Evolutionary conservation across 2,888 invertebrate genomes (phyloP).

Genomic region (Cyrtodaria siliqua): DNA sequence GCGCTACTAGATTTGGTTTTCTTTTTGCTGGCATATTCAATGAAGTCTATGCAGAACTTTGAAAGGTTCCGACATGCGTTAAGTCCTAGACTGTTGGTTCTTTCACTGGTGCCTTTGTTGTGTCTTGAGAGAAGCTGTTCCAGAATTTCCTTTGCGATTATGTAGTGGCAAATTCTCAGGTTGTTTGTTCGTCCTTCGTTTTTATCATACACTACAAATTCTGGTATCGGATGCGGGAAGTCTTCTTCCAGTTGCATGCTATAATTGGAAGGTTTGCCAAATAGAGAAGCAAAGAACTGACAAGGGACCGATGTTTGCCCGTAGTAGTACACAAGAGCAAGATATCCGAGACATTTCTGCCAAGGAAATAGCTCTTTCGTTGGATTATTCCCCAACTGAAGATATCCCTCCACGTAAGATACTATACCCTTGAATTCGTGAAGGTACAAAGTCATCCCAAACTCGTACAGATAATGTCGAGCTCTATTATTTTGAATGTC

Average conservation of each 20-base stretch:
- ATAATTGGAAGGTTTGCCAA: constrained; percentile 46
- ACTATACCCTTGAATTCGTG: constrained; percentile 49
- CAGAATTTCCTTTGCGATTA: constrained; percentile 63
- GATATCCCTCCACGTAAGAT: not conserved
- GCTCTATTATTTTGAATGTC: constrained; percentile 22
- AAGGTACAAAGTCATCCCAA: constrained; percentile 54
- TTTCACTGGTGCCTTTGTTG: not conserved
- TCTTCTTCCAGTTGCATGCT: constrained; percentile 41
- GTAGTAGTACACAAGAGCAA: constrained; percentile 55
- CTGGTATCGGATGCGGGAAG: constrained; percentile 46
- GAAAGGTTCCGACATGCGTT: constrained; percentile 52
- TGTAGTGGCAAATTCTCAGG: constrained; percentile 58
- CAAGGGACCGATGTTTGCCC: constrained; percentile 55
- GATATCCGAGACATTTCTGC: constrained; percentile 28
- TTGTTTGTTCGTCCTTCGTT: constrained; percentile 49
- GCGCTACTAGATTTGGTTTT: constrained; percentile 28
- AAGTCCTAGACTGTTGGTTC: not conserved
- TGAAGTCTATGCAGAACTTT: constrained; percentile 55
- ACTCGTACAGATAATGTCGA: constrained; percentile 52
- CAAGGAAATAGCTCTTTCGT: too few species aligned
- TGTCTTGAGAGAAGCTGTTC: constrained; percentile 55
- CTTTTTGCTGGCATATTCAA: constrained; percentile 53
- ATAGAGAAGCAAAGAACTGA: constrained; percentile 53
- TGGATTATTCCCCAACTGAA: too few species aligned
- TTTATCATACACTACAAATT: constrained; percentile 55